Percentiles rank a stretch among this genome's conserved stretches.
phyloP scores from a whole-genome alignment of 2,113 vertebrate genomes.

The Percopsis transmontana region DNA sequence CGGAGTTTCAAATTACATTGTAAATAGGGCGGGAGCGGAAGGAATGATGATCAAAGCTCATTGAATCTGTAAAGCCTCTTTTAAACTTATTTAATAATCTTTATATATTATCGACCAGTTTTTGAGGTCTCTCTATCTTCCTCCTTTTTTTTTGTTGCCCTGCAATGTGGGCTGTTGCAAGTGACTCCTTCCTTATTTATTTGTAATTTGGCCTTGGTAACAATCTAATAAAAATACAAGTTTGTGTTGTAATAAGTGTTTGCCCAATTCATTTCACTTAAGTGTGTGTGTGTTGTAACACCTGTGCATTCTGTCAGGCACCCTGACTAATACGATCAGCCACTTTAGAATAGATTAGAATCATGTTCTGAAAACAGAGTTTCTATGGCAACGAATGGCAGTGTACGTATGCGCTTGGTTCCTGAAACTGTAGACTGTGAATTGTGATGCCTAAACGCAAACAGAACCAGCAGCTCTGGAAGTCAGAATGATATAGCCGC shows the following conservation, averaged over 20 bases:
- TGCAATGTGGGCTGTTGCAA: constrained; percentile 68
- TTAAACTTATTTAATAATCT: constrained; percentile 70
- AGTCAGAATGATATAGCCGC: constrained; percentile 33
- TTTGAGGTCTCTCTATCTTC: constrained; percentile 31
- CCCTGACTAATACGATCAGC: constrained; percentile 35
- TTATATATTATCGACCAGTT: constrained; percentile 50
- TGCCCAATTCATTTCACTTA: background rate
- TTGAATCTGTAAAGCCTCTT: constrained; percentile 57
- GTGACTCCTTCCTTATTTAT: constrained; percentile 83
- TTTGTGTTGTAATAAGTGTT: constrained; percentile 53
- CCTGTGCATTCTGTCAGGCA: constrained; percentile 26
- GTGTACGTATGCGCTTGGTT: constrained; percentile 3
- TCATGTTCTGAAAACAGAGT: constrained; percentile 52
- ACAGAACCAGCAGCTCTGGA: constrained; percentile 40
- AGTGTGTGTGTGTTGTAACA: constrained; percentile 4
- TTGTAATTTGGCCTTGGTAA: constrained; percentile 84
- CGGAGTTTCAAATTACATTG: constrained; percentile 15
- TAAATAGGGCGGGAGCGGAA: constrained; percentile 42
- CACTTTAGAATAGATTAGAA: constrained; percentile 54
- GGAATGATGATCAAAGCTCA: constrained; percentile 49
- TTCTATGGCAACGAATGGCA: constrained; percentile 70
- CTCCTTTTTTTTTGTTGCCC: constrained; percentile 52
- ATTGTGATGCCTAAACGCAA: constrained; percentile 21
- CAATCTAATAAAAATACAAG: constrained; percentile 69
- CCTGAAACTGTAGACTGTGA: constrained; percentile 15